Evolutionary conservation across 2,113 vertebrate genomes (phyloP), one percentile per base, ranked within the genome.

Genomic region (Zosterops lateralis): DNA sequence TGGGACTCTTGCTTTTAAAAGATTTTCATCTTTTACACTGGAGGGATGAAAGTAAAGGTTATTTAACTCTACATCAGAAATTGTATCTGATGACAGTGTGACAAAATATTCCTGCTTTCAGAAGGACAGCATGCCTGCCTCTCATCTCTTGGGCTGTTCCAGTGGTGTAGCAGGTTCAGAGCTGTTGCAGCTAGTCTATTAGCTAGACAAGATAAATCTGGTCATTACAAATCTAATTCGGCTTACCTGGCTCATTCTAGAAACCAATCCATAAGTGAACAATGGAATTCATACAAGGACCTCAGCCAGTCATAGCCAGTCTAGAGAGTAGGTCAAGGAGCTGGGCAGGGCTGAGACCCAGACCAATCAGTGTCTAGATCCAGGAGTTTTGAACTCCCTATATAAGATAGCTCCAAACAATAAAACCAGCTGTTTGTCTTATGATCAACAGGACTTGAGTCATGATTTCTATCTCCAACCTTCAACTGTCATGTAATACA

Each of bases 1-100:
- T 97, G 95, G 96, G 94, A 96, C 83, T 92, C 58, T 34, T 0
- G 26, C 80, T 97, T 97, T 97, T 92, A 95, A 96, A 96, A 96
- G 96, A 96, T 97, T 97, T 97, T 97, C 80, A 96, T 96, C 96
- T 97, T 87, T 94, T 93, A 95, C 93, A 87, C 88, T 87, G 80
- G 92, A 94, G 78, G 76, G 87, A 97, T 96, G 77, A 97, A 98
- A 97, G 97, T 91, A 88, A 96, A 97, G 89, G 89, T 96, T 97
- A 96, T 97, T 98, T 97, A 97, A 90, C 92, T 85, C 71, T 78
- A 84, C 51, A 92, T 95, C 87, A 89, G 81, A 96, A 97, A 93
- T 82, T 72, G 75, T 89, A 89, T 95, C 84, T 96, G 91, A 87
- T 95, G 91, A 70, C 71, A 95, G 67, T 45, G 18, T 87, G 83